These are phyloP conservation scores for Apoda limacodes DNA, from an alignment of 2,888 invertebrate genomes.

Conservation along the genomic window DNA sequence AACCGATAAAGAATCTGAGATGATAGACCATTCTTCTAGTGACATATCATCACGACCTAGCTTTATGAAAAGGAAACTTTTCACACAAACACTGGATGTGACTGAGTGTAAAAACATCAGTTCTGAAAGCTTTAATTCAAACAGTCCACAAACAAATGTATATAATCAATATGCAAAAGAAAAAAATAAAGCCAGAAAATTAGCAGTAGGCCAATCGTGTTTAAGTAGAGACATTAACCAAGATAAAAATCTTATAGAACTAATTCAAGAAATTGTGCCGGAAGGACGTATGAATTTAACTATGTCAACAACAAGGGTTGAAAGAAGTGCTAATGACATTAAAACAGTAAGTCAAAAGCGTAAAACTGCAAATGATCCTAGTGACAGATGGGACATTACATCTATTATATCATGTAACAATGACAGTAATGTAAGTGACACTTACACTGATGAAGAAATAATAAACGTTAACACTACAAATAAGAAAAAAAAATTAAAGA, in stretches of 20 bases:
- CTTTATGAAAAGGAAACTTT: conserved; percentile 55
- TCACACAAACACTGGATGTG: conserved; percentile 50
- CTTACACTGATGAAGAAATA: conserved; percentile 58
- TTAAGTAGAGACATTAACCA: conserved; percentile 38
- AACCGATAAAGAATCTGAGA: conserved; percentile 17
- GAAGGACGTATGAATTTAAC: conserved; percentile 42
- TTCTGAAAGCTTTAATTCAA: conserved; percentile 26
- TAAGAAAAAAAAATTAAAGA: too few species aligned
- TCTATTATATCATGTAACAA: conserved; percentile 38
- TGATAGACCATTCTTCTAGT: too few species aligned
- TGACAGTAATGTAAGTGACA: conserved; percentile 41
- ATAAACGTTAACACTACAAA: too few species aligned
- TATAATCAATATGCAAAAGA: conserved; percentile 35
- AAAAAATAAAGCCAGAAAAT: conserved; percentile 46
- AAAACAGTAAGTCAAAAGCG: too few species aligned
- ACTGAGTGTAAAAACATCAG: conserved; percentile 36
- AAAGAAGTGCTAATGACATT: too few species aligned
- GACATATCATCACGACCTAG: conserved; percentile 48
- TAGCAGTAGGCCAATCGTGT: conserved; percentile 44
- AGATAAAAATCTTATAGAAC: conserved; percentile 41
- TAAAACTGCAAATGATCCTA: conserved; percentile 22
- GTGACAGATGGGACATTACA: conserved; percentile 42
- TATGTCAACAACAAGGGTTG: conserved; percentile 29
- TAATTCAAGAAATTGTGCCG: conserved; percentile 56
- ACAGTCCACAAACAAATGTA: conserved; percentile 38